A percentile compares a stretch with the other conserved stretches of the same genome.
Evolutionary conservation across 2,113 vertebrate genomes (phyloP).

Genomic region (Trichechus manatus): DNA sequence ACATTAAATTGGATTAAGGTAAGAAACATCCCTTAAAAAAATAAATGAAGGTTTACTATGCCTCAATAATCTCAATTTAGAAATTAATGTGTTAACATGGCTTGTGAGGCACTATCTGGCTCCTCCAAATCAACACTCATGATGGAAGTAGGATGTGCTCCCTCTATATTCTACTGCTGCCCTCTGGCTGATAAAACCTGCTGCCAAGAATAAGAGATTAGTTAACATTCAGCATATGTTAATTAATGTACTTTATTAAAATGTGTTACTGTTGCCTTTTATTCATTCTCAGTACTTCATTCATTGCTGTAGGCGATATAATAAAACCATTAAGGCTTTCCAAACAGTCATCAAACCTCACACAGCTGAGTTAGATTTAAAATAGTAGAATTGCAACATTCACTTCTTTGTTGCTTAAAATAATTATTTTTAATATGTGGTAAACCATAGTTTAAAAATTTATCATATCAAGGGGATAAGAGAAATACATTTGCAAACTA

Average conservation of each 20-base stretch:
- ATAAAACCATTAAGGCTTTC: constrained; percentile 65
- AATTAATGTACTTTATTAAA: constrained; percentile 80
- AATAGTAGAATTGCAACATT: constrained; percentile 4
- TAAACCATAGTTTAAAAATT: constrained; percentile 50
- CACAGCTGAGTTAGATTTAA: constrained; percentile 32
- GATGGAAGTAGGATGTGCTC: not conserved
- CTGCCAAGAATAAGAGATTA: constrained; percentile 61
- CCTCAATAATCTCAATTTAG: constrained; percentile 74
- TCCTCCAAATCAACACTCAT: constrained; percentile 6
- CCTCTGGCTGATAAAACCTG: constrained; percentile 69
- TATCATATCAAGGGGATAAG: constrained; percentile 15
- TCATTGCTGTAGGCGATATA: constrained; percentile 66
- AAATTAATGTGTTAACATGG: constrained; percentile 71
- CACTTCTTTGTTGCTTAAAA: constrained; percentile 57
- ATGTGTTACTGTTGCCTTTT: constrained; percentile 72
- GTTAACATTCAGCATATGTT: constrained; percentile 71
- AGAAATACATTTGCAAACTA: not conserved
- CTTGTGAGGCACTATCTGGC: not conserved
- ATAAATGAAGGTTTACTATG: constrained; percentile 75
- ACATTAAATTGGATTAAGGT: constrained; percentile 64
- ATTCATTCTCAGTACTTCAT: constrained; percentile 69
- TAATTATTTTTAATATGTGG: constrained; percentile 35
- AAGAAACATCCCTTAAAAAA: constrained; percentile 80
- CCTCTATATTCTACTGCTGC: constrained; percentile 58
- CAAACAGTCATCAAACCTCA: constrained; percentile 42